These are phyloP conservation scores for Propithecus coquereli DNA, from an alignment of 2,113 vertebrate genomes.

Conservation along the genomic window DNA sequence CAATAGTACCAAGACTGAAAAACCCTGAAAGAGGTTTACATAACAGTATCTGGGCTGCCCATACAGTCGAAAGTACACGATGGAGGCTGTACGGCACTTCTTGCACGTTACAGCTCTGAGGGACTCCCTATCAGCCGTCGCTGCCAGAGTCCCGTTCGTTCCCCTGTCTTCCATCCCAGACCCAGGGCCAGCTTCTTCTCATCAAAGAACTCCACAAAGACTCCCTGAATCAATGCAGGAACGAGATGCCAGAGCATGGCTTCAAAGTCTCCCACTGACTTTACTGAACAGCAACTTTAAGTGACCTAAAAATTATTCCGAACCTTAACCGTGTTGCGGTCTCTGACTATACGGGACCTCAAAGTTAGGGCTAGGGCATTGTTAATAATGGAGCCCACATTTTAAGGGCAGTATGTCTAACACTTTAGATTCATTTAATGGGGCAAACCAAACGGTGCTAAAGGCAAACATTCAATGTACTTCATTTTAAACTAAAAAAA, in stretches of 20 bases:
- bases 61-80: neutral
- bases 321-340: neutral
- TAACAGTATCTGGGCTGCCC: neutral
- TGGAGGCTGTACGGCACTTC: neutral
- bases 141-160: neutral
- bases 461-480: slow-evolving; percentile 46
- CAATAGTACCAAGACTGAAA: neutral
- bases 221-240: neutral
- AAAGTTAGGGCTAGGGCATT: neutral
- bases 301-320: neutral
- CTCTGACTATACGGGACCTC: neutral
- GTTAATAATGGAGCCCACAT: neutral
- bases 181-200: neutral
- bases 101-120: neutral
- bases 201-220: neutral
- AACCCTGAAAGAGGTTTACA: neutral
- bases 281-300: neutral
- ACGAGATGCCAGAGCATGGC: neutral
- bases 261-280: neutral
- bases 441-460: neutral
- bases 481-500: slow-evolving; percentile 48
- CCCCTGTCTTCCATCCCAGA: neutral
- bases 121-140: neutral
- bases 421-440: neutral
- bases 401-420: neutral